Evolutionary conservation across 2,888 invertebrate genomes (phyloP), one percentile per base, ranked within the genome.

Genomic region (Electrophaes corylata): DNA sequence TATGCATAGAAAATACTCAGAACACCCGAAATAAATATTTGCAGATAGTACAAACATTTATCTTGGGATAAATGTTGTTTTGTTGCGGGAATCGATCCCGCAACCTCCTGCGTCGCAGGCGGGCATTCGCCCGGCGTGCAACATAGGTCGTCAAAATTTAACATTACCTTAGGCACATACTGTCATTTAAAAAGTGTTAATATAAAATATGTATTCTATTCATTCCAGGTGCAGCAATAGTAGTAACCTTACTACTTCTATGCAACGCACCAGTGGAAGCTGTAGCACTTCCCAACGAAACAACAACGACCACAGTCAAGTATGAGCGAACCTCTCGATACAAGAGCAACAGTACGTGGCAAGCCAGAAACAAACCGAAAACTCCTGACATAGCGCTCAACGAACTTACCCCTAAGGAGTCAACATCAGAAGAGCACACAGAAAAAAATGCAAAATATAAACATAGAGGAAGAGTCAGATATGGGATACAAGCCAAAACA

Each of bases 381-480:
- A 74, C 74, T 20, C 83, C 80, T 19, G 89, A 91, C 61, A 71
- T 81, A 62, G 85, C 88, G 33, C 73, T 89, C 5, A 91, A 91
- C 52, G 91, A 91, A 73, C 70, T 91, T 33, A 83, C 81, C 50
- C 81, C 84, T 46, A 89, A 90, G 73, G 89, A 86, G 47, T 75
- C 84, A 3, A 81, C 78, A 1, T 86, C 88, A 11, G 90, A 90
- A 70, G 91, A 91, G 70, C 79, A 86, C 55, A 79, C 86, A 37
- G 90, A 90, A 31, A 88, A 89, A 73, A 90, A 91, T 73, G 86
- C 84, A n/a, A 91, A 90, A 79, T 88, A 89, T 62, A 91, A 90
- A 74, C 82, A 86, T 52, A 81, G 91, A 65, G 91, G 91, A 84
- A 88, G 86, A 70, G 79, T 89, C 0, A 77, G 80, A 63, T 91